A percentile compares a stretch with the other conserved stretches of the same genome.
Conservation (phyloP, 2,888 invertebrate genomes). For the Protonemura montana region DNA sequence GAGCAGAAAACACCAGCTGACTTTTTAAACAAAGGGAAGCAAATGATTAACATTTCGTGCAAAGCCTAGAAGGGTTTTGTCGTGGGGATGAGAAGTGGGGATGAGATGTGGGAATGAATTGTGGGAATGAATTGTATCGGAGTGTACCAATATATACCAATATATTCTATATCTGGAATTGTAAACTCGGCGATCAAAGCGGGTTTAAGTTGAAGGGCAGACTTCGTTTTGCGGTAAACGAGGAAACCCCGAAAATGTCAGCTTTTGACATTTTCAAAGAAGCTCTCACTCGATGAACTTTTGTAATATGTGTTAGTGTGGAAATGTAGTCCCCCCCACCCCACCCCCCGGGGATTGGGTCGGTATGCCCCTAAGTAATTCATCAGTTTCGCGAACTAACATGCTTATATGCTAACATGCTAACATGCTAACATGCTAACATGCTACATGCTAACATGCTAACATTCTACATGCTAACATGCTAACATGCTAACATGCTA, state of each 20-base stretch:
- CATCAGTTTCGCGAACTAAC: neutral
- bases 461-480: too few species aligned
- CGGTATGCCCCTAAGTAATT: neutral
- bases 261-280: slow-evolving; percentile 1
- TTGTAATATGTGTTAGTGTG: neutral
- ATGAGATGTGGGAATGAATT: too few species aligned
- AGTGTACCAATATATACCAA: neutral
- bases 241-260: slow-evolving; percentile 4
- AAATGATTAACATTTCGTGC: too few species aligned
- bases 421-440: too few species aligned
- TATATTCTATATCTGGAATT: neutral
- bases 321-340: neutral
- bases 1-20: too few species aligned
- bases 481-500: too few species aligned
- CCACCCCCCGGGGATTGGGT: too few species aligned
- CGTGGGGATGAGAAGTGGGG: too few species aligned
- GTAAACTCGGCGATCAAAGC: neutral
- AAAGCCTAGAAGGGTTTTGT: neutral
- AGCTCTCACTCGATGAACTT: neutral
- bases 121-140: neutral
- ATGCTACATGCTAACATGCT: neutral
- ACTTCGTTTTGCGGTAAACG: neutral
- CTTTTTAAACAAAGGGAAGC: neutral
- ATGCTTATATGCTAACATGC: too few species aligned
- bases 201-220: neutral